Evolutionary conservation across 1,140 invertebrate species (phyloP).

Genomic region (Drosophila eugracilis): DNA sequence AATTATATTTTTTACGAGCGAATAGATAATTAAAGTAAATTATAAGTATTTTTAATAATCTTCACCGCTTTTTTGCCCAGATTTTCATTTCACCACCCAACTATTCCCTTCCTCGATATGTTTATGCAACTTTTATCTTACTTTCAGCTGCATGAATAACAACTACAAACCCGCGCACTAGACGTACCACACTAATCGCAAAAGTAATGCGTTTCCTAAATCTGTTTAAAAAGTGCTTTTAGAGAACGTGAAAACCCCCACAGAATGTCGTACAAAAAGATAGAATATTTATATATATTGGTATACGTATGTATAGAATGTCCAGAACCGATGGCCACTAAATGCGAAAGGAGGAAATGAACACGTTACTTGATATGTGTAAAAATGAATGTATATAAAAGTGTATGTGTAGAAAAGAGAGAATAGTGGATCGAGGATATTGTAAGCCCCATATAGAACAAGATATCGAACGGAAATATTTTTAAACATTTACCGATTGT

Average conservation of each 20-base stretch:
- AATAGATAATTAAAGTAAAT: constrained; percentile 22
- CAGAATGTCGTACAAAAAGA: constrained; percentile 53
- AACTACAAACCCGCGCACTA: constrained; percentile 81
- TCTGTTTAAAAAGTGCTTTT: constrained; percentile 84
- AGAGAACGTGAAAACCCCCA: constrained; percentile 50
- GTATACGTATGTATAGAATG: constrained; percentile 36
- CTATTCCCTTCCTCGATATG: constrained; percentile 50
- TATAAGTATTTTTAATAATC: constrained; percentile 6
- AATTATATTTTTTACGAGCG: constrained; percentile 42
- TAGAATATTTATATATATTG: constrained; percentile 38
- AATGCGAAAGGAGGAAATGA: constrained; percentile 1
- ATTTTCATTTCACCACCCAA: constrained; percentile 10
- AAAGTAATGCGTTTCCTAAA: constrained; percentile 82
- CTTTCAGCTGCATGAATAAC: constrained; percentile 85
- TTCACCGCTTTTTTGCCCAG: constrained; percentile 7
- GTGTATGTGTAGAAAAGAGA: constrained; percentile 27
- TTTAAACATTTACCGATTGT: constrained; percentile 55
- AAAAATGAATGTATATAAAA: constrained; percentile 31
- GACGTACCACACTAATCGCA: constrained; percentile 79
- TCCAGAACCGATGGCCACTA: constrained; percentile 10
- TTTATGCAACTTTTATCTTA: constrained; percentile 68
- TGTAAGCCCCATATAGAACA: neutral
- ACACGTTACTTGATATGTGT: constrained; percentile 11
- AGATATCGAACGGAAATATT: constrained; percentile 41
- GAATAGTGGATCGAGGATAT: constrained; percentile 5